Conservation (phyloP, 2,113 vertebrate genomes). For the Paraplagusia blochii region DNA sequence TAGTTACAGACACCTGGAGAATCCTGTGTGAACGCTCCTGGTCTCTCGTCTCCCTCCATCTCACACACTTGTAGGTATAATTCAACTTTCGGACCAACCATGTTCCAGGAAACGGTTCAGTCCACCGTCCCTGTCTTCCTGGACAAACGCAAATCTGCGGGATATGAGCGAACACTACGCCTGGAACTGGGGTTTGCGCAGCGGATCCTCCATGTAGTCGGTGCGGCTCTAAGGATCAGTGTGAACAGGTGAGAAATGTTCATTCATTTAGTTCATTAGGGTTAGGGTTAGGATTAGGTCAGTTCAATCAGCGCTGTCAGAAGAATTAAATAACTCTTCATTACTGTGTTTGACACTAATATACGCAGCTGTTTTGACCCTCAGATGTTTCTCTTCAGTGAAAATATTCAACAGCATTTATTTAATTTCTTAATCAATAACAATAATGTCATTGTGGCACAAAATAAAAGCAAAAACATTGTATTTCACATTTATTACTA, state of each 20-base stretch:
- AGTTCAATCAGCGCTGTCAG: too few species aligned
- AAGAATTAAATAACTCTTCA: too few species aligned
- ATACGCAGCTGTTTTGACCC: too few species aligned
- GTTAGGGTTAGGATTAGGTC: too few species aligned
- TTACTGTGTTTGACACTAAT: too few species aligned
- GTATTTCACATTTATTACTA: too few species aligned
- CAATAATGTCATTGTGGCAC: too few species aligned
- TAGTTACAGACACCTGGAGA: background rate
- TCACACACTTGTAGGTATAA: background rate
- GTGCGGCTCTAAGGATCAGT: slow-evolving; percentile 50
- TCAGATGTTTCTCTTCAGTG: too few species aligned
- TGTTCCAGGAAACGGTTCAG: slow-evolving; percentile 1
- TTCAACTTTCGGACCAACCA: background rate
- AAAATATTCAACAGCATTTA: too few species aligned
- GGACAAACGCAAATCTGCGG: fast-evolving
- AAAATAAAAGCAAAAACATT: too few species aligned
- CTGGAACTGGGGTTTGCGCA: slow-evolving; percentile 15
- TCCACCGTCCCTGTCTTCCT: fast-evolving
- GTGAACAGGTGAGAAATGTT: slow-evolving; percentile 62
- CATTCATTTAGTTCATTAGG: too few species aligned
- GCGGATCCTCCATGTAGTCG: slow-evolving; percentile 41
- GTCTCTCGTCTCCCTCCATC: background rate
- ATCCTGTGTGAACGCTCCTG: background rate
- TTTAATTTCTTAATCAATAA: too few species aligned
- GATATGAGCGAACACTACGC: slow-evolving; percentile 44